Evolutionary conservation across 2,113 vertebrate genomes (phyloP), one percentile per base, ranked within the genome.

Genomic region (Marcusenius ussheri): DNA sequence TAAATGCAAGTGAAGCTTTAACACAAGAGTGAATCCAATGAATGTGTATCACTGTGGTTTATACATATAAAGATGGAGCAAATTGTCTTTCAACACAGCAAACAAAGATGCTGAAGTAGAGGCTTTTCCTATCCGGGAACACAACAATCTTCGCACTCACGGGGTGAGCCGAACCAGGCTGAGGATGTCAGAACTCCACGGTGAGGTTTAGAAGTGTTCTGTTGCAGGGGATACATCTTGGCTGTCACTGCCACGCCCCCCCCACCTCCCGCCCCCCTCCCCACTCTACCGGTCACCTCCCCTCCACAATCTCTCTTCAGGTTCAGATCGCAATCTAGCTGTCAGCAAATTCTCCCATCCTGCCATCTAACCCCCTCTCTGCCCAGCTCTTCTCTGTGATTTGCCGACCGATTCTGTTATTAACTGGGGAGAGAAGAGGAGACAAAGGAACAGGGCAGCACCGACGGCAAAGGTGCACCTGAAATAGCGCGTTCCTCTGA

Each of bases 321-420:
- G 8, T 39, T 51, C 58, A 39, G 53, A 88, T 80, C 17, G 35
- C 4, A n/a, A 58, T 91, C 85, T 70, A 56, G 87, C 45, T 90
- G n/a, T 80, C 88, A 11, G 88, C 50, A n/a, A 87, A 89, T 84
- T 90, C 56, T 87, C n/a, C 46, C 62, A 90, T 91, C 90, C 92
- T 92, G 89, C 88, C 62, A 86, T 88, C 84, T 62, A 83, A 66
- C 47, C 90, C 91, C 91, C 92, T 91, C 90, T 56, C 62, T 7
- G 91, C 24, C 21, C 39, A 47, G 42, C 91, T 91, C 88, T 89
- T 74, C 92, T 83, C 91, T 90, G 90, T 88, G 90, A 91, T 93
- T 92, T 94, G 92, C 92, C 92, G 92, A 93, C 89, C 58, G 90
- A 91, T 93, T 92, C 91, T 93, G 92, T 92, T 93, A 92, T 94